A percentile compares a stretch with the other conserved stretches of the same genome.
These are phyloP conservation scores for Criorhina ranunculi DNA, from an alignment of 2,888 invertebrate genomes.

Conservation along the genomic window DNA sequence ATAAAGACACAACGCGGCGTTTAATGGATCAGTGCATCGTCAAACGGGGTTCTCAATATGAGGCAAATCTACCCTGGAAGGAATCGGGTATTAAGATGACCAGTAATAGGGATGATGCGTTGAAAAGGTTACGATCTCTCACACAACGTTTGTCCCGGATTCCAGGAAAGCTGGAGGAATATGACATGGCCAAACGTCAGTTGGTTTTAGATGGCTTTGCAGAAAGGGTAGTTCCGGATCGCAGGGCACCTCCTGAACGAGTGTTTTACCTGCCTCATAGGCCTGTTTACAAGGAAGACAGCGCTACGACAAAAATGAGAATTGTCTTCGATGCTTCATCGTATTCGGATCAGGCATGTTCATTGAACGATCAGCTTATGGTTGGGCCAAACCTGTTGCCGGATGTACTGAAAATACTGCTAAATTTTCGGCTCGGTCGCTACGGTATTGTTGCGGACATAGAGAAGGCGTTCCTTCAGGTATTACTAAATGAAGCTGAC, in stretches of 20 bases:
- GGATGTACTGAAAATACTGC: no score
- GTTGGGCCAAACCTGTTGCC: background rate
- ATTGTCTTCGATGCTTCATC: background rate
- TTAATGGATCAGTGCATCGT: background rate
- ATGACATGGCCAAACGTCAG: constrained; percentile 12
- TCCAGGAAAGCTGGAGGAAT: constrained; percentile 13
- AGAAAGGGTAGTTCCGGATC: no score
- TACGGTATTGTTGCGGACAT: background rate
- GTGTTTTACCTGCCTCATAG: constrained; percentile 6
- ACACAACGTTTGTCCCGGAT: constrained; percentile 13
- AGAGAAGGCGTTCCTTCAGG: background rate
- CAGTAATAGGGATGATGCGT: constrained; percentile 11
- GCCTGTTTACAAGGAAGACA: constrained; percentile 3
- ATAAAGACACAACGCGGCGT: background rate
- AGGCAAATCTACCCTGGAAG: background rate
- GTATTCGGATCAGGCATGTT: no score
- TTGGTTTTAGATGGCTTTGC: no score
- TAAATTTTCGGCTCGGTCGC: no score
- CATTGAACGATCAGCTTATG: background rate
- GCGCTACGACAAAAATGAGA: no score
- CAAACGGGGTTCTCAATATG: no score
- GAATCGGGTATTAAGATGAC: background rate
- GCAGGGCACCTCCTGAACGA: no score
- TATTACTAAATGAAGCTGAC: background rate
- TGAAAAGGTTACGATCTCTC: constrained; percentile 3